A percentile compares a stretch with the other conserved stretches of the same genome.
Conservation (phyloP, 2,888 invertebrate species). For the Drosophila kuntzei region DNA sequence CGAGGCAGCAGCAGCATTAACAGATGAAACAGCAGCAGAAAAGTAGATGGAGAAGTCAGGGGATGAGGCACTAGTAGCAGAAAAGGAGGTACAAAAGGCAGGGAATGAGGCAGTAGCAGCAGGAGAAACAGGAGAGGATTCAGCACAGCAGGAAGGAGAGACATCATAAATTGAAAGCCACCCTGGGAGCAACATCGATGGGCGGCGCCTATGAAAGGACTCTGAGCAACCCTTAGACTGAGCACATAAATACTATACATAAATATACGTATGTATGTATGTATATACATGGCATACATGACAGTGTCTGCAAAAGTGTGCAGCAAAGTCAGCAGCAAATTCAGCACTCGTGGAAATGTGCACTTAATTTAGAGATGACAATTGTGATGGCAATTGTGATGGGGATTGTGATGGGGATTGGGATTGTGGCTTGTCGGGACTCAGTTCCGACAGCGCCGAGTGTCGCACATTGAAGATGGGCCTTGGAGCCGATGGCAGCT, state of each 20-base stretch:
- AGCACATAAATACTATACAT: background rate
- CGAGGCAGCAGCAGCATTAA: background rate
- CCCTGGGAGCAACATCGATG: background rate
- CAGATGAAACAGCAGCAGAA: background rate
- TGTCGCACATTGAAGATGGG: constrained; percentile 49
- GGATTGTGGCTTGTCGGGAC: background rate
- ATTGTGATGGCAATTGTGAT: background rate
- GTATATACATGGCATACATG: background rate
- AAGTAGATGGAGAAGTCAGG: constrained; percentile 12
- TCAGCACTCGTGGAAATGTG: background rate
- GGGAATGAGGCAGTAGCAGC: background rate
- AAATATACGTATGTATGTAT: no score
- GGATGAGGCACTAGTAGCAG: background rate
- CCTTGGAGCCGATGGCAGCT: constrained; percentile 20
- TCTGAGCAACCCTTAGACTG: constrained; percentile 28
- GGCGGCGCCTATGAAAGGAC: constrained; percentile 15
- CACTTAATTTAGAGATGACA: no score
- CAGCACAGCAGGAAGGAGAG: background rate
- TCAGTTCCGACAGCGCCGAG: background rate
- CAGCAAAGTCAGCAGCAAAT: background rate
- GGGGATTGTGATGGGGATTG: background rate
- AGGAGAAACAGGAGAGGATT: no score
- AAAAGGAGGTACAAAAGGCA: background rate
- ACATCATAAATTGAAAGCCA: background rate
- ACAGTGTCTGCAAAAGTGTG: background rate